phyloP scores from a whole-genome alignment of 1,140 invertebrate species.

The Amyelois transitella region DNA sequence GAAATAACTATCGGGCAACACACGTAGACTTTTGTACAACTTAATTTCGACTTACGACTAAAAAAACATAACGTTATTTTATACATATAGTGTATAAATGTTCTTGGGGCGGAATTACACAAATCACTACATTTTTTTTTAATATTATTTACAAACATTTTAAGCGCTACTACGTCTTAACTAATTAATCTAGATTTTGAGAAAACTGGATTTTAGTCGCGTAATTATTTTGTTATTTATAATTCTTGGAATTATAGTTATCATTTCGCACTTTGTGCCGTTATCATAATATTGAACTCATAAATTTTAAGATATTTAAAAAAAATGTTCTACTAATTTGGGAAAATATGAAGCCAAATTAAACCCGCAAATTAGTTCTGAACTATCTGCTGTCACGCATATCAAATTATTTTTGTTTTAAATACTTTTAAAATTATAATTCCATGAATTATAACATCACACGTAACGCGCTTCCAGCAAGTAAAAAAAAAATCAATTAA shows the following conservation, averaged over 20 bases:
- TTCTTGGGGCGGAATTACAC: slow-evolving; percentile 52
- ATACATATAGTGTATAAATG: slow-evolving; percentile 10
- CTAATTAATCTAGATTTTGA: slow-evolving; percentile 19
- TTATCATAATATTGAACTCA: no score
- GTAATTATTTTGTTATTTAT: background rate
- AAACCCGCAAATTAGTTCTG: no score
- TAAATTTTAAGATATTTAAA: no score
- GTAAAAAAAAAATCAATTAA: slow-evolving; percentile 13
- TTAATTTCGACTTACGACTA: slow-evolving; percentile 7
- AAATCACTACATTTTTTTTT: slow-evolving; percentile 45
- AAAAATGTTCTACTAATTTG: no score
- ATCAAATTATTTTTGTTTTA: no score
- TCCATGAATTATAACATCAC: background rate
- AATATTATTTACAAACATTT: slow-evolving; percentile 57
- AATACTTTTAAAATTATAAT: no score
- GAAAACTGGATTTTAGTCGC: background rate
- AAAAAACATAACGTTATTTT: slow-evolving; percentile 8
- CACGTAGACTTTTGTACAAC: slow-evolving; percentile 9
- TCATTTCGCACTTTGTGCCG: no score
- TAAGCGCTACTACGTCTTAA: slow-evolving; percentile 35
- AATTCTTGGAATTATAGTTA: background rate
- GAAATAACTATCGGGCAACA: background rate
- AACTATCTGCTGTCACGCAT: no score
- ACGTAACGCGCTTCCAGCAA: background rate
- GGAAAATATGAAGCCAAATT: no score